A percentile compares a stretch with the other conserved stretches of the same genome.
phyloP scores from a whole-genome alignment of 2,113 vertebrate species.

The Prionailurus bengalensis region DNA sequence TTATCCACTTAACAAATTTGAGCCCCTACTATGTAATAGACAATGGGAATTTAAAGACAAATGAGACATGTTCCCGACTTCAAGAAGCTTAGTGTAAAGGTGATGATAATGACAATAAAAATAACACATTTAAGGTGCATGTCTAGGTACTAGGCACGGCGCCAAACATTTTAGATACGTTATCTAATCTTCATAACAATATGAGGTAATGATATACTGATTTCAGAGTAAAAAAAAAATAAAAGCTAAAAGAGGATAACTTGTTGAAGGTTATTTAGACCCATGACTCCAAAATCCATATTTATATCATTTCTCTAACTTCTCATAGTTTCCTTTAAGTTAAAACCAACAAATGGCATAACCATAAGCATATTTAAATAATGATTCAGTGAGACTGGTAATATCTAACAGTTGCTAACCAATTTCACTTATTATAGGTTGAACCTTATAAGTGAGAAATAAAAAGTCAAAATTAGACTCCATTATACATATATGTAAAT shows the following conservation, averaged over 20 bases:
- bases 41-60: not conserved
- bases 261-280: not conserved
- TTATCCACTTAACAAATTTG: not conserved
- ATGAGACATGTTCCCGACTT: not conserved
- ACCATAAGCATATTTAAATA: not conserved
- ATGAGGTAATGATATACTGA: not conserved
- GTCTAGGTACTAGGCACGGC: not conserved
- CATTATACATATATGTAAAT: not conserved
- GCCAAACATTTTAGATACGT: not conserved
- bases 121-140: not conserved
- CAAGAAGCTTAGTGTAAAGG: not conserved
- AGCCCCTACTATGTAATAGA: not conserved
- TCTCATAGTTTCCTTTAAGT: not conserved
- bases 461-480: not conserved
- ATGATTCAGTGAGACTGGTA: not conserved
- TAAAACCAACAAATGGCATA: not conserved
- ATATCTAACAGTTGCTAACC: not conserved
- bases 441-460: not conserved
- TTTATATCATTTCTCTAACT: not conserved
- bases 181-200: not conserved
- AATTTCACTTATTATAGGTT: not conserved
- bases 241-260: not conserved
- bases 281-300: not conserved
- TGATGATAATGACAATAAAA: not conserved
- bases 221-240: not conserved